These are phyloP conservation scores for Bubo scandiacus DNA, from an alignment of 2,113 vertebrate species.

Conservation along the genomic window DNA sequence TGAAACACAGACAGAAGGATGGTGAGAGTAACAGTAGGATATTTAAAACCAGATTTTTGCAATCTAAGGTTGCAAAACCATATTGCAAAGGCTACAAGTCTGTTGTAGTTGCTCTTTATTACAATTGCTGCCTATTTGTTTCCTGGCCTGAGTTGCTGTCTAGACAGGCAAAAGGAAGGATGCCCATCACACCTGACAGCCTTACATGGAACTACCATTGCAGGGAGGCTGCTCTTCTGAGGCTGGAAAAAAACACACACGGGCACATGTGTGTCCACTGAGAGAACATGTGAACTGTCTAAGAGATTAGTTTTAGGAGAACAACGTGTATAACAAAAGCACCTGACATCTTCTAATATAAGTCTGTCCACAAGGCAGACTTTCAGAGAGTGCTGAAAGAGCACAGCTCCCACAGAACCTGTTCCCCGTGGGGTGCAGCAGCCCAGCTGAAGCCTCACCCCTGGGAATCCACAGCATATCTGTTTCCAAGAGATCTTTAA, in stretches of 20 bases:
- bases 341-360: neutral
- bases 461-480: neutral
- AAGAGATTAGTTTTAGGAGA: neutral
- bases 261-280: neutral
- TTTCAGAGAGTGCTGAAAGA: accelerated
- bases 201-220: neutral
- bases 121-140: neutral
- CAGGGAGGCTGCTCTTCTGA: neutral
- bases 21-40: neutral
- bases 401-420: neutral
- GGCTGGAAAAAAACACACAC: neutral
- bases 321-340: neutral
- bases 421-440: neutral
- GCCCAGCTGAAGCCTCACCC: neutral
- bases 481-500: neutral
- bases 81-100: neutral
- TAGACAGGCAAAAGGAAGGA: neutral
- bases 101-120: neutral
- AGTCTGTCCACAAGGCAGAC: neutral
- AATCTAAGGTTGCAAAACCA: neutral
- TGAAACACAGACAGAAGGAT: neutral
- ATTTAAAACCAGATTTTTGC: neutral
- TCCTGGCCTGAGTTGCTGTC: neutral
- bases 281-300: neutral
- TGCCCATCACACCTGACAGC: neutral